A percentile compares a stretch with the other conserved stretches of the same genome.
These are phyloP conservation scores for Erpobdella octoculata DNA, from an alignment of 2,888 invertebrate species.

Conservation along the genomic window DNA sequence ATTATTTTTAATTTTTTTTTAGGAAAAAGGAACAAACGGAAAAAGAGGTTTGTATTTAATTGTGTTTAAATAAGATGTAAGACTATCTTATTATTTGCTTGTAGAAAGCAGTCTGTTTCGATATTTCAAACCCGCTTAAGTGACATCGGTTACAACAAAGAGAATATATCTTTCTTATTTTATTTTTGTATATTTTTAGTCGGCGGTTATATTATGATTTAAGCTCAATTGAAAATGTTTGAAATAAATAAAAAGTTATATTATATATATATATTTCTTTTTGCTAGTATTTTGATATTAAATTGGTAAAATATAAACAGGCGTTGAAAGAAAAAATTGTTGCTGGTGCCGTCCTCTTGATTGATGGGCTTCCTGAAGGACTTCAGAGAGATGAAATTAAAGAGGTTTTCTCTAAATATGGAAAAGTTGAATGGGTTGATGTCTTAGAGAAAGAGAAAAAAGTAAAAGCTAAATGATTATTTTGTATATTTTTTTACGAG, in stretches of 20 bases:
- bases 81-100: too few species aligned
- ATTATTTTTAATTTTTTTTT: background rate
- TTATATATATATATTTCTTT: background rate
- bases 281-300: background rate
- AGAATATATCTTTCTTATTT: too few species aligned
- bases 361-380: constrained; percentile 24
- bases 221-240: too few species aligned
- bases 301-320: background rate
- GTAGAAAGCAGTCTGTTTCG: too few species aligned
- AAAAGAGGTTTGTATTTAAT: constrained; percentile 24
- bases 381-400: constrained; percentile 63
- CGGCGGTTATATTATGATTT: too few species aligned
- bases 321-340: constrained; percentile 29
- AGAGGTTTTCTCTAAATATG: constrained; percentile 57
- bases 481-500: background rate
- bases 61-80: too few species aligned
- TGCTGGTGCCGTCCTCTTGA: constrained; percentile 28
- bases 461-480: constrained; percentile 47
- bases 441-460: constrained; percentile 67
- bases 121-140: too few species aligned
- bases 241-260: too few species aligned
- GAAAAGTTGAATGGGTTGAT: constrained; percentile 64
- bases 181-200: too few species aligned
- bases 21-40: constrained; percentile 29
- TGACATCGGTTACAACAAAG: too few species aligned